Conservation (phyloP, 2,888 invertebrate genomes). For the Eudemis profundana region DNA sequence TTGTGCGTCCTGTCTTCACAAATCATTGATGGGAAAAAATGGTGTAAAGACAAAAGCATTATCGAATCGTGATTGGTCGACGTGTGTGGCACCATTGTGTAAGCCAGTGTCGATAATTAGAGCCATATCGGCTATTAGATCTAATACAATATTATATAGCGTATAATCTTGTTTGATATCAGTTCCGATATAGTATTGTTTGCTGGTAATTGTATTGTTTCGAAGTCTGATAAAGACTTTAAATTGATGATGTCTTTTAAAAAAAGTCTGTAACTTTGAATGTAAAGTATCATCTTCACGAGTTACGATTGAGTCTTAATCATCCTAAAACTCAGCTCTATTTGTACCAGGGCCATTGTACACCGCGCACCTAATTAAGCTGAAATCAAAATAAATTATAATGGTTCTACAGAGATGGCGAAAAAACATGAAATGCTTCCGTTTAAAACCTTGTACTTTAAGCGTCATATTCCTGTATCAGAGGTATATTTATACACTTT, state of each 20-base stretch:
- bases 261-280: not conserved
- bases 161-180: slow-evolving; percentile 40
- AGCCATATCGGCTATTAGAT: slow-evolving; percentile 48
- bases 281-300: not conserved
- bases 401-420: too few species aligned
- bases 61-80: slow-evolving; percentile 70
- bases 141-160: slow-evolving; percentile 40
- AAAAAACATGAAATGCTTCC: too few species aligned
- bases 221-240: slow-evolving; percentile 27
- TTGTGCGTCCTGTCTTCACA: slow-evolving; percentile 83
- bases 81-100: slow-evolving; percentile 75
- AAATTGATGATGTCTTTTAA: not conserved
- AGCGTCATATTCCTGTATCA: slow-evolving; percentile 35
- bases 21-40: slow-evolving; percentile 73
- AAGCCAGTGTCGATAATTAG: slow-evolving; percentile 52
- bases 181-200: slow-evolving; percentile 37
- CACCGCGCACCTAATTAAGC: too few species aligned
- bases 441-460: slow-evolving; percentile 17
- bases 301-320: not conserved
- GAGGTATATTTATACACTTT: slow-evolving; percentile 40
- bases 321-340: too few species aligned
- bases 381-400: too few species aligned
- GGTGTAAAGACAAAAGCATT: slow-evolving; percentile 77
- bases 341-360: too few species aligned
- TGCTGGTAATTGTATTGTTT: slow-evolving; percentile 36